These are phyloP conservation scores for Rafetus swinhoei DNA, from an alignment of 2,113 vertebrate genomes.

Conservation along the genomic window DNA sequence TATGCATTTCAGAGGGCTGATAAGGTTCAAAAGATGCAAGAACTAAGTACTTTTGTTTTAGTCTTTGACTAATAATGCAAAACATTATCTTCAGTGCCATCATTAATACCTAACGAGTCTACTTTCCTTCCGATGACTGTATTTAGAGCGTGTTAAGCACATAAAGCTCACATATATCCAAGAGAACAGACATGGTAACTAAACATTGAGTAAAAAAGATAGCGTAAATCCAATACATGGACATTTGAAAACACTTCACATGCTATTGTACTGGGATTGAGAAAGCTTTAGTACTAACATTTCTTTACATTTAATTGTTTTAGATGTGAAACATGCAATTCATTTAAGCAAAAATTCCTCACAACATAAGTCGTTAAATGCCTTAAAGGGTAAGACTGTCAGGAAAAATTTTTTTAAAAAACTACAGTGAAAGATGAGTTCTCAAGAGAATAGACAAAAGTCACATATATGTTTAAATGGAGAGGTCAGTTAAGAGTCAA, in stretches of 20 bases:
- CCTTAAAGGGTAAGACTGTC: background rate
- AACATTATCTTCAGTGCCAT: background rate
- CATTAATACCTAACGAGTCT: background rate
- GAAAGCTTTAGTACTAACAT: background rate
- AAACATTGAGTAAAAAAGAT: background rate
- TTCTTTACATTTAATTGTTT: background rate
- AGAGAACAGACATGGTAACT: background rate
- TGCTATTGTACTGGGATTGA: background rate
- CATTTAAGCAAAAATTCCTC: background rate
- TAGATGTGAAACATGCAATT: background rate
- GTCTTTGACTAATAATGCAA: background rate
- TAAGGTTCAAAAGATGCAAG: background rate
- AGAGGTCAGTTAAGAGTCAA: background rate
- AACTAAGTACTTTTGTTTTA: background rate
- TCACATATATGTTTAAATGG: background rate
- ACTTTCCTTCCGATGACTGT: background rate
- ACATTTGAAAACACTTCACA: background rate
- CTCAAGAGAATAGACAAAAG: background rate
- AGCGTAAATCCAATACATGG: background rate
- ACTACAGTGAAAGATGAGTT: background rate
- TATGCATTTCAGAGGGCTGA: background rate
- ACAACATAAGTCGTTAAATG: background rate
- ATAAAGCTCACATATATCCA: background rate
- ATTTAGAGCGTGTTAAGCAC: background rate
- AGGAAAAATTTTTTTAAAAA: background rate